Percentiles rank a stretch among this genome's conserved stretches.
Conservation (phyloP, 2,797 vertebrate genomes). For the Lepilemur septentrionalis region DNA sequence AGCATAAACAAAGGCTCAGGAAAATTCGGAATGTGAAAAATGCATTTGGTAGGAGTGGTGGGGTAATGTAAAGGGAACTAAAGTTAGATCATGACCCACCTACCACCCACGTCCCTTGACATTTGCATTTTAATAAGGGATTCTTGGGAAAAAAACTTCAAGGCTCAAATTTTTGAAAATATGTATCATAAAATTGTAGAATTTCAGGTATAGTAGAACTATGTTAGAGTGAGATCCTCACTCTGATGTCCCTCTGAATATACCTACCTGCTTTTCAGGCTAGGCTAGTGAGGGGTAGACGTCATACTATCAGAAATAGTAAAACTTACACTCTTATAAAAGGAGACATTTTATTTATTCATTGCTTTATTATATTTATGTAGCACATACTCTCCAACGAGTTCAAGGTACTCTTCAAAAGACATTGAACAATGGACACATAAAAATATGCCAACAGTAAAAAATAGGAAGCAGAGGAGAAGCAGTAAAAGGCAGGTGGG, state of each 20-base stretch:
- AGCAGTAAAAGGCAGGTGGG: not conserved
- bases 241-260: not conserved
- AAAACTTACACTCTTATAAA: slow-evolving; percentile 27
- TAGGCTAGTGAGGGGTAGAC: not conserved
- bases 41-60: slow-evolving; percentile 11
- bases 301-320: slow-evolving; percentile 30
- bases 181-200: not conserved
- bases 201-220: not conserved
- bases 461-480: slow-evolving; percentile 11
- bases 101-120: not conserved
- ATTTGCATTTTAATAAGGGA: slow-evolving; percentile 33
- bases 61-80: slow-evolving; percentile 7
- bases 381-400: not conserved
- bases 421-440: slow-evolving; percentile 23
- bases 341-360: slow-evolving; percentile 50
- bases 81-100: not conserved
- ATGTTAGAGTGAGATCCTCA: not conserved
- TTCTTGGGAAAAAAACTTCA: slow-evolving; percentile 45
- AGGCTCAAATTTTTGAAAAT: not conserved
- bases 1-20: slow-evolving; percentile 6
- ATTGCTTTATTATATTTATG: slow-evolving; percentile 63
- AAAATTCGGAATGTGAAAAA: slow-evolving; percentile 54
- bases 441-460: slow-evolving; percentile 28
- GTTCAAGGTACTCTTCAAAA: slow-evolving; percentile 51
- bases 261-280: not conserved